Base-by-base conservation (phyloP, 1,140 invertebrate species). In the Eriocheir sinensis region DNA sequence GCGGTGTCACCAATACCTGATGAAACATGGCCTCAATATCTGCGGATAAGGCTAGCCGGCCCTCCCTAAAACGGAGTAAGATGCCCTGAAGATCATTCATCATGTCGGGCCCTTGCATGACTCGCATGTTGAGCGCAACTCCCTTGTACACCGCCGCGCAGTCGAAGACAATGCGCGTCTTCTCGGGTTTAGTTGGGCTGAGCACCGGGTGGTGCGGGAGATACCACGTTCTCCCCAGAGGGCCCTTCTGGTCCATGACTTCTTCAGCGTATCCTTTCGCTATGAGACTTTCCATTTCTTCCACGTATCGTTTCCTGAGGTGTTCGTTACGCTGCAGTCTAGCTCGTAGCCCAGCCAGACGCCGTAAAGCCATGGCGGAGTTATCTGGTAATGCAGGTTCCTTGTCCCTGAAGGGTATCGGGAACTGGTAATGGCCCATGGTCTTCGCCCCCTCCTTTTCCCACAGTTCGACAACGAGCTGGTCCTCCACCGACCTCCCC, bases 121-220 rank as follows among this genome's bases (percentile, higher is more conserved):
- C 80, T 34, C 27, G 80, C 8, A 6, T 81, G 80, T 81, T 81
- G 27, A 81, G 80, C 34, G 34, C 27, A 38, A 88, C 17, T n/a
- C 41, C 89, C 9, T 90, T 60, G 89, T 8, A 90, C 48, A 21
- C 27, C 2, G 89, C 89, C 3, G 89, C 89, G n/a, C 89, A 90
- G n/a, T 90, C 44, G 34, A 90, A 90, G n/a, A 90, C 41, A 15
- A 90, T 53, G 3, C 40, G 38, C 9, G 38, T 90, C n/a, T 90
- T 90, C 9, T 44, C 40, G 9, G 38, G 9, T 40, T 36, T 88
- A 6, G 4, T 4, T 4, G 44, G 44, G 44, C 15, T 48, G 44
- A 48, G 44, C 44, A 48, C 44, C 4, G 44, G 44, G 44, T 48
- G 44, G 44, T 48, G 44, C 44, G 44, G 4, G 44, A 48, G 44